Conservation (phyloP, 53 echinoderm and acorn worm genomes). For the Glandiceps talaboti region DNA sequence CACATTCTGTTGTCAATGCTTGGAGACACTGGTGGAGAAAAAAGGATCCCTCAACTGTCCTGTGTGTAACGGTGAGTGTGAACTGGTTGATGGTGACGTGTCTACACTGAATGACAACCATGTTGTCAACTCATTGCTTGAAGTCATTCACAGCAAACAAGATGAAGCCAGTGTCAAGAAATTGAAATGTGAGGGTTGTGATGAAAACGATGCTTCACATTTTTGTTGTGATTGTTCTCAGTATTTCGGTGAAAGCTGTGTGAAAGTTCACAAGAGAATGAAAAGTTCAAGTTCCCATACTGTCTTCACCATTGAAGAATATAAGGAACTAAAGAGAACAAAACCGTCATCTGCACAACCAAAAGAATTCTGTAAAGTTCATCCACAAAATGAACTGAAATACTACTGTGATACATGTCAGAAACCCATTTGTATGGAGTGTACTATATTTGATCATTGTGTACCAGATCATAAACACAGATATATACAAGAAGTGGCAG, state of each 20-base stretch:
- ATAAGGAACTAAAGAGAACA: not conserved
- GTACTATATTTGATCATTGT: not conserved
- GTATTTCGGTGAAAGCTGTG: not conserved
- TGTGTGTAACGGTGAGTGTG: not conserved
- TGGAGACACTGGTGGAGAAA: not conserved
- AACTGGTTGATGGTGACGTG: not conserved
- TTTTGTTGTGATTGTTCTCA: not conserved
- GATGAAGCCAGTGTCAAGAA: not conserved
- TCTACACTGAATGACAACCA: not conserved
- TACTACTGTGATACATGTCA: not conserved
- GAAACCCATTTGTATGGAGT: not conserved
- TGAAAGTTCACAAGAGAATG: not conserved
- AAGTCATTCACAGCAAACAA: not conserved
- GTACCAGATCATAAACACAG: not conserved
- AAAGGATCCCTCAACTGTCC: not conserved
- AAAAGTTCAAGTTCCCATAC: not conserved
- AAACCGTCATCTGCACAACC: not conserved
- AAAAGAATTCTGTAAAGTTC: not conserved
- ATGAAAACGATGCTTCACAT: not conserved
- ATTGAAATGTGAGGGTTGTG: not conserved
- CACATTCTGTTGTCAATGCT: not conserved
- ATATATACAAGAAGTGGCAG: not conserved
- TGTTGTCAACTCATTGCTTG: not conserved
- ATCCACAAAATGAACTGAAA: not conserved
- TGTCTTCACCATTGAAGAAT: not conserved